A percentile compares a stretch with the other conserved stretches of the same genome.
These are phyloP conservation scores for Drosophila repletoides DNA, from an alignment of 1,140 invertebrate genomes.

Conservation along the genomic window DNA sequence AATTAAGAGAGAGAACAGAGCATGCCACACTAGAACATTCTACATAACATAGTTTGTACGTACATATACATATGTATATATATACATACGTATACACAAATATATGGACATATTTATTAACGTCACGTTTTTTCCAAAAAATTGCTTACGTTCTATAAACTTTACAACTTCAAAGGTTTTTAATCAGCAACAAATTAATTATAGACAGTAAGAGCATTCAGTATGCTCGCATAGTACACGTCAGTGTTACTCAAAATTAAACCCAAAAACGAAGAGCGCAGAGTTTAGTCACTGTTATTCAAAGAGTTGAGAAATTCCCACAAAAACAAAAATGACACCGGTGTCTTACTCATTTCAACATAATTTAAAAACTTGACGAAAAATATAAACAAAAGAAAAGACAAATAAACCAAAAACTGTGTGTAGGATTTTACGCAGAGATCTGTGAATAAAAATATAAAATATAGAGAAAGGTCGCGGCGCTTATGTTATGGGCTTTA, in stretches of 20 bases:
- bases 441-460: slow-evolving; percentile 6
- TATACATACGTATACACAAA: too few relatives aligned
- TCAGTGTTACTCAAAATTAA: too few relatives aligned
- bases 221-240: background rate
- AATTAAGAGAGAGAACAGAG: too few relatives aligned
- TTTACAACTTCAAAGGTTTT: too few relatives aligned
- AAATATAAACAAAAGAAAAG: slow-evolving; percentile 17
- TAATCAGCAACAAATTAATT: background rate
- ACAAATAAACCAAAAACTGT: background rate
- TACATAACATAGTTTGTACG: too few relatives aligned
- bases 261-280: background rate
- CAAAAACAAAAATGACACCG: background rate
- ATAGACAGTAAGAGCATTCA: too few relatives aligned
- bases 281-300: slow-evolving; percentile 3
- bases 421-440: slow-evolving; percentile 8
- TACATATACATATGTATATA: too few relatives aligned
- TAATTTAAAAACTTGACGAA: background rate
- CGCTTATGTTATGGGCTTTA: background rate
- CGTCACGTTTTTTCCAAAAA: too few relatives aligned
- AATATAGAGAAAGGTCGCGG: slow-evolving; percentile 32
- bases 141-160: too few relatives aligned
- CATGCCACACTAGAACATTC: too few relatives aligned
- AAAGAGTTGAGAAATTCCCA: background rate
- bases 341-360: slow-evolving; percentile 6
- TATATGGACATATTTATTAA: too few relatives aligned